Conservation (phyloP, 2,113 vertebrate genomes). For the Petrocephalus zakoni region DNA sequence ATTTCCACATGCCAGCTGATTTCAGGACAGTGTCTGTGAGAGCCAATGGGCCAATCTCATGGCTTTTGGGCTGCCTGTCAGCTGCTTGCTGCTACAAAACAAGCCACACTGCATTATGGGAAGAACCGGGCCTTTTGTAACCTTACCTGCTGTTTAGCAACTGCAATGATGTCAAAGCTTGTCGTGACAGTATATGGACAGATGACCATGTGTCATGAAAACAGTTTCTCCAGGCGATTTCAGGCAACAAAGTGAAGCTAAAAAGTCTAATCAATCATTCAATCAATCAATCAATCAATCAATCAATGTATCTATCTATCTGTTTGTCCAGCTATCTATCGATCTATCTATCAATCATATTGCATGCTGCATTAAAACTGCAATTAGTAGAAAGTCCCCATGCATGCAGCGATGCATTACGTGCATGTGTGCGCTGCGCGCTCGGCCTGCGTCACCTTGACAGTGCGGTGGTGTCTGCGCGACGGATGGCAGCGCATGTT, state of each 20-base stretch:
- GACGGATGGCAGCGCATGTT: slow-evolving; percentile 58
- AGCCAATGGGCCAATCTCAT: not conserved
- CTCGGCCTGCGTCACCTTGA: slow-evolving; percentile 51
- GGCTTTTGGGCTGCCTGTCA: not conserved
- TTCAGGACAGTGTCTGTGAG: not conserved
- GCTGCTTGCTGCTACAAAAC: not conserved
- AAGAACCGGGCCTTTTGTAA: not conserved
- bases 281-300: too few species aligned
- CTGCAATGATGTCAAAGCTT: not conserved
- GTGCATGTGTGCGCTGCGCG: not conserved
- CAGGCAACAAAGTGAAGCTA: too few species aligned
- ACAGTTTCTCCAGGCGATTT: too few species aligned
- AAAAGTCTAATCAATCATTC: too few species aligned
- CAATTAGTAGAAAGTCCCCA: not conserved
- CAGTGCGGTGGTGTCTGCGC: slow-evolving; percentile 51
- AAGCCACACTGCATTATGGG: not conserved
- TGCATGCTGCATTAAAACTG: not conserved
- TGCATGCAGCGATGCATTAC: not conserved
- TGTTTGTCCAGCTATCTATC: too few species aligned
- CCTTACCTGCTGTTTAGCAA: not conserved
- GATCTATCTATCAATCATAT: not conserved
- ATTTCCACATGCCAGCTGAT: not conserved
- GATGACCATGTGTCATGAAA: too few species aligned
- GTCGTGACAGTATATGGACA: not conserved
- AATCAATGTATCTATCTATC: too few species aligned